Percentiles rank a stretch among this genome's conserved stretches.
phyloP scores from a whole-genome alignment of 2,113 vertebrate genomes.

The Ophiodon elongatus region DNA sequence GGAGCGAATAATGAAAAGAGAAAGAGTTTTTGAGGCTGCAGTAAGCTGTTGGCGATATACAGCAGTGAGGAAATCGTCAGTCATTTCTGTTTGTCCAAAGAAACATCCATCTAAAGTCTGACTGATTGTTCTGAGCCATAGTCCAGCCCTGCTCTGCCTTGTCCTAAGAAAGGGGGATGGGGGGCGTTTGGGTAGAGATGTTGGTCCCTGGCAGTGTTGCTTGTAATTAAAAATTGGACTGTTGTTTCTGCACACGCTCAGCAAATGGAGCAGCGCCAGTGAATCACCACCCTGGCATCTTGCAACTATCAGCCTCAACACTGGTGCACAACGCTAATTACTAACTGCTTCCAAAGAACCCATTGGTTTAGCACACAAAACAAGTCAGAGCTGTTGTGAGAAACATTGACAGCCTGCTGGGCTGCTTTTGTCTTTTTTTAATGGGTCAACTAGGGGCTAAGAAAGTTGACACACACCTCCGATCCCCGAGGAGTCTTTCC shows the following conservation, averaged over 20 bases:
- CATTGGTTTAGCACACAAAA: constrained; percentile 25
- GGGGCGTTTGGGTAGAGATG: constrained; percentile 18
- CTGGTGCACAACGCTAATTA: constrained; percentile 36
- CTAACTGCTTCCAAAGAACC: constrained; percentile 8
- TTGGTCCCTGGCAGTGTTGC: constrained; percentile 28
- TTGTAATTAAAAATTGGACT: constrained; percentile 59
- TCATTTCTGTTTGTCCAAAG: background rate
- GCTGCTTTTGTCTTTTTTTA: background rate
- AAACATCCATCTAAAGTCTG: background rate
- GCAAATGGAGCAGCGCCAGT: constrained; percentile 26
- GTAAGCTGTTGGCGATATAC: background rate
- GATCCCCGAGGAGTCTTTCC: background rate
- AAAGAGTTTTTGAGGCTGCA: background rate
- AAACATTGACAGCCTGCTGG: background rate
- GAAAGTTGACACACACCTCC: background rate
- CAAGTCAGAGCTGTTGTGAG: constrained; percentile 7
- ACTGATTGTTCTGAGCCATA: background rate
- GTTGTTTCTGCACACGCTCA: constrained; percentile 43
- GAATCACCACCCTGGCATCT: constrained; percentile 16
- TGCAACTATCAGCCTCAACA: constrained; percentile 39
- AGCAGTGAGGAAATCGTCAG: background rate
- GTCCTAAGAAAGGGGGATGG: background rate
- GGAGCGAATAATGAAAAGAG: background rate
- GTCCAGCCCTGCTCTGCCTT: background rate
- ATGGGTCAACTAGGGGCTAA: constrained; percentile 20